These are phyloP conservation scores for Ectemnius lituratus DNA, from an alignment of 2,888 invertebrate species.

Conservation along the genomic window DNA sequence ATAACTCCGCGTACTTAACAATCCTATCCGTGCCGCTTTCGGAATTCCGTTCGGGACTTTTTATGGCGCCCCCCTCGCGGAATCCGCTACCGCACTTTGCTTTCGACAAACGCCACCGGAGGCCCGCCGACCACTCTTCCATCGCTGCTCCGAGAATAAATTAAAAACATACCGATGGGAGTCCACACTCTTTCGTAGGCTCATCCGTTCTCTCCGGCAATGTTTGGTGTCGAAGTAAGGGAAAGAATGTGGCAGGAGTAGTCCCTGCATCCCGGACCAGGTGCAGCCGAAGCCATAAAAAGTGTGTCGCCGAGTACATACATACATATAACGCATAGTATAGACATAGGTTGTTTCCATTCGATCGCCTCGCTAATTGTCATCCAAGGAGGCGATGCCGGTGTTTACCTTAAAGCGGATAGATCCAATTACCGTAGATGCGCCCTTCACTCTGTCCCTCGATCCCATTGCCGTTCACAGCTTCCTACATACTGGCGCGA, in stretches of 20 bases:
- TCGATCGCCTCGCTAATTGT: slow-evolving; percentile 55
- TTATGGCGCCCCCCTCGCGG: slow-evolving; percentile 10
- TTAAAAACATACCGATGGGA: too few species aligned
- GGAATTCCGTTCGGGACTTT: slow-evolving; percentile 37
- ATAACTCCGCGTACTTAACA: slow-evolving; percentile 43
- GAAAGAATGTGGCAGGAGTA: too few species aligned
- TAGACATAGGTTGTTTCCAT: slow-evolving; percentile 45
- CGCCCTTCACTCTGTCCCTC: slow-evolving; percentile 4
- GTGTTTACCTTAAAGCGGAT: slow-evolving; percentile 54
- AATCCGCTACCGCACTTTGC: slow-evolving; percentile 1
- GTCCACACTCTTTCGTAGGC: too few species aligned
- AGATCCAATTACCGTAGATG: slow-evolving; percentile 39
- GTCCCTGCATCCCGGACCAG: too few species aligned
- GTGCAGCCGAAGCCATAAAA: too few species aligned
- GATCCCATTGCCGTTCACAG: slow-evolving; percentile 3
- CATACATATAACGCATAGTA: too few species aligned
- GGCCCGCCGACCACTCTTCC: neutral
- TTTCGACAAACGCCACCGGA: slow-evolving; percentile 12
- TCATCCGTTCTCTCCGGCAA: too few species aligned
- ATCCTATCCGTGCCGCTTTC: slow-evolving; percentile 14
- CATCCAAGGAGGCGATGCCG: slow-evolving; percentile 32
- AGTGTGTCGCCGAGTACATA: too few species aligned
- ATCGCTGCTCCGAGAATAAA: neutral
- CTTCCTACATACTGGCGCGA: slow-evolving; percentile 13
- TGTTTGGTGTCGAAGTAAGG: too few species aligned